Percentiles rank a stretch among this genome's conserved stretches.
phyloP scores from a whole-genome alignment of 2,113 vertebrate species.

The Monarcha castaneiventris region DNA sequence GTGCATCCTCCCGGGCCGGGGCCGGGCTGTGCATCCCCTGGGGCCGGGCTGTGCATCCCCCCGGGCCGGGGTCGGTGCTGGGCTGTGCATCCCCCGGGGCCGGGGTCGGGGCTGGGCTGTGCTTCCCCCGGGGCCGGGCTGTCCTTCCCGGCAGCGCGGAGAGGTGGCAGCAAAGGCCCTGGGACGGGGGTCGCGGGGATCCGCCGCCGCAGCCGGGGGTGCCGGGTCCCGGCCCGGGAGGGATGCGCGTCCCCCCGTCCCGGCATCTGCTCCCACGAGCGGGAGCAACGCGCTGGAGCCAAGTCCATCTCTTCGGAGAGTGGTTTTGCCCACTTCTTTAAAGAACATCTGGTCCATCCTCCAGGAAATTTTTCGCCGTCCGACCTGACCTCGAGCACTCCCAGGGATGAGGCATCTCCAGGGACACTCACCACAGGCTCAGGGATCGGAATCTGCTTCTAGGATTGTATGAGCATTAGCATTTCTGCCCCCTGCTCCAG shows the following conservation, averaged over 20 bases:
- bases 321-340: neutral
- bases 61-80: neutral
- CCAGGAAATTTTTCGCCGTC: neutral
- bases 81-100: neutral
- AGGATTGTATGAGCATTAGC: neutral
- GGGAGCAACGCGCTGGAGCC: neutral
- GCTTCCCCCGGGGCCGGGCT: neutral
- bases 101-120: neutral
- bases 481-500: neutral
- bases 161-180: conserved; percentile 64
- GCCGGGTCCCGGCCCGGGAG: neutral
- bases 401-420: neutral
- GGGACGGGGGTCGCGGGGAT: neutral
- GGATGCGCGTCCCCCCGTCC: accelerated
- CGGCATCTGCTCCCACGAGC: neutral
- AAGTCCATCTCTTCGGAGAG: neutral
- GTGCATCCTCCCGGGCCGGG: no score
- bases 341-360: neutral
- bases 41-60: neutral
- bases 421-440: neutral
- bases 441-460: neutral
- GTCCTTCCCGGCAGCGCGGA: conserved; percentile 42
- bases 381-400: neutral
- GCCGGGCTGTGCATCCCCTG: neutral
- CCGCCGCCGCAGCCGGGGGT: neutral